Percentiles rank a stretch among this genome's conserved stretches.
Conservation (phyloP, 2,888 invertebrate species). For the Crematogaster levior region DNA sequence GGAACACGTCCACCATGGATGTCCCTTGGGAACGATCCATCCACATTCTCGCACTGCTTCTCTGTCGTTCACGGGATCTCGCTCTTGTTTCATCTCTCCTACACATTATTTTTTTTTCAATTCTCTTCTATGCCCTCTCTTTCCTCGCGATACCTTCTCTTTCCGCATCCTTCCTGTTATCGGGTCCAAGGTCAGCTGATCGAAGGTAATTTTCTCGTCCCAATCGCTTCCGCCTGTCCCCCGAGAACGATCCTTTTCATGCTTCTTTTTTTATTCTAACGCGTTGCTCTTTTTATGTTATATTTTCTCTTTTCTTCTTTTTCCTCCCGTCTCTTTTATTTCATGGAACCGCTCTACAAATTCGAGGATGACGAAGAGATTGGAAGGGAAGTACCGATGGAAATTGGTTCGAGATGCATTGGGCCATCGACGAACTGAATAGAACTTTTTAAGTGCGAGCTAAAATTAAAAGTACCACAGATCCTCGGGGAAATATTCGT, state of each 20-base stretch:
- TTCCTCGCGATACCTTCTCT: constrained; percentile 30
- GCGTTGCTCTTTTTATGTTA: constrained; percentile 21
- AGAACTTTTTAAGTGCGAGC: constrained; percentile 57
- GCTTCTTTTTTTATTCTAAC: constrained; percentile 10
- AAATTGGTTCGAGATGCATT: constrained; percentile 67
- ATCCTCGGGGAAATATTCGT: constrained; percentile 69
- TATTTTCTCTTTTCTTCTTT: background rate
- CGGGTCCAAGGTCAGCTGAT: constrained; percentile 72
- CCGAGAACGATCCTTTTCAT: constrained; percentile 63
- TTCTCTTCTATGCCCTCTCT: constrained; percentile 5
- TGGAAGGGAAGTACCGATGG: constrained; percentile 54
- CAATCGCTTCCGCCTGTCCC: constrained; percentile 68
- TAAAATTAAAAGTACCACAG: constrained; percentile 69
- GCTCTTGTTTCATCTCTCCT: constrained; percentile 33
- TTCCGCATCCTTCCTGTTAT: constrained; percentile 57
- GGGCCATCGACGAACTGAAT: constrained; percentile 48
- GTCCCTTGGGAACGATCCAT: constrained; percentile 73
- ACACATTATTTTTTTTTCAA: background rate
- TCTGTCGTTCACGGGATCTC: constrained; percentile 56
- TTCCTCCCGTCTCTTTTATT: background rate
- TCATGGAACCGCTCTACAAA: constrained; percentile 51
- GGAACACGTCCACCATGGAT: constrained; percentile 68
- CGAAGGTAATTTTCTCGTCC: constrained; percentile 73
- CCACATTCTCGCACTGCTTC: constrained; percentile 60
- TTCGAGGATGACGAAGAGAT: constrained; percentile 33